Conservation (phyloP, 2,797 vertebrate genomes). For the Rhinogobio ventralis region DNA sequence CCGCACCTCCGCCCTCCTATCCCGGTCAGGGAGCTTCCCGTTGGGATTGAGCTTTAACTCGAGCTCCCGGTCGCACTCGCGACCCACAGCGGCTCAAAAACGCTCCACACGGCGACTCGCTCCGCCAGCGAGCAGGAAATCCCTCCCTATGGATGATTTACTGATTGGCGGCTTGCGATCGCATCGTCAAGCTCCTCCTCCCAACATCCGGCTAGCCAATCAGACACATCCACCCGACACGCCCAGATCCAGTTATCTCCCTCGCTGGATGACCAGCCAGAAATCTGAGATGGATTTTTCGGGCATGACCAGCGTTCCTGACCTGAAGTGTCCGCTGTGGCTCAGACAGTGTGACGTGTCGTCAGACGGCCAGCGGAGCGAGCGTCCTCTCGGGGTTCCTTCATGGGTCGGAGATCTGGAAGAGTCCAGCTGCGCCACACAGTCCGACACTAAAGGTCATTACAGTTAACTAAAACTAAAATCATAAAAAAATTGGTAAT, state of each 20-base stretch:
- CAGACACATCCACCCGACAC: slow-evolving; percentile 41
- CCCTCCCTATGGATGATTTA: slow-evolving; percentile 33
- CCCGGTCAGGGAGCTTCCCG: slow-evolving; percentile 28
- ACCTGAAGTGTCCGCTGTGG: slow-evolving; percentile 77
- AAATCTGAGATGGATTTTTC: slow-evolving; percentile 80
- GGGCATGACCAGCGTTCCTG: slow-evolving; percentile 78
- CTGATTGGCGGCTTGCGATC: neutral
- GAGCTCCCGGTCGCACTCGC: neutral
- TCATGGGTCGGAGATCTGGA: slow-evolving; percentile 59
- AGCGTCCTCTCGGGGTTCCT: slow-evolving; percentile 18
- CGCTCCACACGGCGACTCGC: no score
- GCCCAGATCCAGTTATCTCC: slow-evolving; percentile 69
- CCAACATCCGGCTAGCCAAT: neutral
- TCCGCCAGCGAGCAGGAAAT: neutral
- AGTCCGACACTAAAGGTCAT: neutral
- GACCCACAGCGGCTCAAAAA: neutral
- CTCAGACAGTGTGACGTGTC: slow-evolving; percentile 69
- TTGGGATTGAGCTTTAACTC: slow-evolving; percentile 3
- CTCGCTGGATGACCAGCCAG: slow-evolving; percentile 82
- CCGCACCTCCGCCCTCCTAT: slow-evolving; percentile 69
- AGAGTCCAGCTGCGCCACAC: slow-evolving; percentile 8
- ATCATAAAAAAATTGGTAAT: neutral
- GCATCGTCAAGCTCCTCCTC: neutral
- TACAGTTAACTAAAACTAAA: neutral
- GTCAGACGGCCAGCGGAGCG: slow-evolving; percentile 43